Evolutionary conservation across 1,140 invertebrate genomes (phyloP).

Genomic region (Hycleus cichorii): DNA sequence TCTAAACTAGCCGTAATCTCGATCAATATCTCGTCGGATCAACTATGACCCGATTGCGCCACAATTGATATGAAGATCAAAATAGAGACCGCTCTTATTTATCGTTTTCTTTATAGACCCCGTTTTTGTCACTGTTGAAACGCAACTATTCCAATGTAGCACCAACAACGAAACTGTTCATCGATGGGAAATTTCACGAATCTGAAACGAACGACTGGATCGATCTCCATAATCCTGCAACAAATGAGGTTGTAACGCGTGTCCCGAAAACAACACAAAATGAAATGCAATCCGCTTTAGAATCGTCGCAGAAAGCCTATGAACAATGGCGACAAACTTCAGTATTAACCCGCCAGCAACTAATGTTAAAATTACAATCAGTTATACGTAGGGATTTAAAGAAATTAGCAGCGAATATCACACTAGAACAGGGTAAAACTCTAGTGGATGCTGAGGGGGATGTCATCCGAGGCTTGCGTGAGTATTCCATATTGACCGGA

Average conservation of each 20-base stretch:
- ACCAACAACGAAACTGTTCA: slow-evolving; percentile 84
- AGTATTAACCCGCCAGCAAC: slow-evolving; percentile 85
- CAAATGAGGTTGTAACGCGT: slow-evolving; percentile 72
- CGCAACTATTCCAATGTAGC: slow-evolving; percentile 38
- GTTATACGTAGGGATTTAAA: slow-evolving; percentile 63
- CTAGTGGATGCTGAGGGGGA: slow-evolving; percentile 96
- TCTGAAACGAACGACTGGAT: slow-evolving; percentile 90
- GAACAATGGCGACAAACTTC: slow-evolving; percentile 85
- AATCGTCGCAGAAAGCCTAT: slow-evolving; percentile 77
- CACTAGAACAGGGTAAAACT: slow-evolving; percentile 96
- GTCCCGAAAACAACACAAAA: slow-evolving; percentile 86
- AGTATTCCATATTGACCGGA: slow-evolving; percentile 40
- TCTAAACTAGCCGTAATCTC: too few species aligned
- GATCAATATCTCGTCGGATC: too few species aligned
- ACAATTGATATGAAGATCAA: too few species aligned
- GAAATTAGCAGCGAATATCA: slow-evolving; percentile 86
- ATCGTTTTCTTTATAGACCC: neutral
- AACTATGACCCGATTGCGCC: too few species aligned
- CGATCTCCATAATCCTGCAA: slow-evolving; percentile 90
- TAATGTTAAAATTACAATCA: slow-evolving; percentile 82
- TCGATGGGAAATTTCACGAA: slow-evolving; percentile 91
- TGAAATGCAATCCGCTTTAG: slow-evolving; percentile 90
- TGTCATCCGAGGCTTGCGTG: slow-evolving; percentile 92
- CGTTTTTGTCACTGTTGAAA: slow-evolving; percentile 8
- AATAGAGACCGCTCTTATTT: too few species aligned